These are phyloP conservation scores for Ciconia maguari DNA, from an alignment of 2,113 vertebrate genomes.

Conservation along the genomic window DNA sequence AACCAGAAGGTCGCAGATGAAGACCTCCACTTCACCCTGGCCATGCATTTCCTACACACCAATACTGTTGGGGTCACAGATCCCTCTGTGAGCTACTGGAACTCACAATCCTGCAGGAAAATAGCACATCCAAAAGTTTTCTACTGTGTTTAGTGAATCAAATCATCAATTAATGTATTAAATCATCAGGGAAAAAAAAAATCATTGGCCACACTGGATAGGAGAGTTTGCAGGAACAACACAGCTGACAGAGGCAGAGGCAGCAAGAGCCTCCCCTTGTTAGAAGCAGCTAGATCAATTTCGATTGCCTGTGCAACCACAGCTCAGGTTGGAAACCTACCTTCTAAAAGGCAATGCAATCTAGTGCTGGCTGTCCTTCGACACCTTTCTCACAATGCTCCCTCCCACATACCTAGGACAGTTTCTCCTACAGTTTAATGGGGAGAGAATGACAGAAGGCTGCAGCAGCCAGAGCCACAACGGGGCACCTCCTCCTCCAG, in stretches of 20 bases:
- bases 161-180: not conserved
- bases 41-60: not conserved
- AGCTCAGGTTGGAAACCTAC: not conserved
- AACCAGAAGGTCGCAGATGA: not conserved
- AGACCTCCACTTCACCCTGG: not conserved
- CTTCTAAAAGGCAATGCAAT: not conserved
- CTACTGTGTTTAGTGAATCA: not conserved
- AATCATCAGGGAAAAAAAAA: not conserved
- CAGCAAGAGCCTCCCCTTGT: not conserved
- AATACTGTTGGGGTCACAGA: not conserved
- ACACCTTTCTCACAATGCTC: not conserved
- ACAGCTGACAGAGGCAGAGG: not conserved
- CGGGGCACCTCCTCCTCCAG: not conserved
- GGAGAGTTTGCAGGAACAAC: not conserved
- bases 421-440: not conserved
- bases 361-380: not conserved
- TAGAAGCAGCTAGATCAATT: not conserved
- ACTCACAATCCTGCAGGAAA: not conserved
- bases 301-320: not conserved
- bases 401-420: not conserved
- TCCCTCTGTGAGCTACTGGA: not conserved
- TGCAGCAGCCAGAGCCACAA: not conserved
- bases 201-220: not conserved
- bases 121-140: not conserved
- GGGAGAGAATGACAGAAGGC: not conserved